phyloP scores from a whole-genome alignment of 53 echinoderm and acorn worm genomes.

The Holothuria leucospilota region DNA sequence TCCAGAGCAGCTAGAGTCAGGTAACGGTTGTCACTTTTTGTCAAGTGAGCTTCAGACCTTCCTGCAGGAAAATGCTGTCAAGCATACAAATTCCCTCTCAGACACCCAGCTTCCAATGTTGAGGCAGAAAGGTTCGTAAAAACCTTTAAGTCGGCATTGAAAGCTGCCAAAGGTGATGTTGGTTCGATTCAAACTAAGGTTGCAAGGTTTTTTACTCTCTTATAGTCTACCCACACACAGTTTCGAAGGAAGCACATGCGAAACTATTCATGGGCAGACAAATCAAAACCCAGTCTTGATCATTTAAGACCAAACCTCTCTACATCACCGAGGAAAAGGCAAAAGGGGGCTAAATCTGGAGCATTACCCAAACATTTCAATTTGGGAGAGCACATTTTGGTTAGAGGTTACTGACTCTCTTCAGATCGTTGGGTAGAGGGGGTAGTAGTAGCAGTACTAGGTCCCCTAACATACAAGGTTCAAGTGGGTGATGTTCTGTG shows the following conservation, averaged over 20 bases:
- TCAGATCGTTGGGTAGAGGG: background rate
- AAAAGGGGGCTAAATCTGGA: background rate
- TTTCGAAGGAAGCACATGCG: slow-evolving; percentile 28
- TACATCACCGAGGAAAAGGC: background rate
- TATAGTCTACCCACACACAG: slow-evolving; percentile 3
- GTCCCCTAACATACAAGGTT: slow-evolving; percentile 1
- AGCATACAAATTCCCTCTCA: slow-evolving; percentile 7
- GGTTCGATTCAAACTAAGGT: slow-evolving; percentile 38
- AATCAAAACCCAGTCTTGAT: background rate
- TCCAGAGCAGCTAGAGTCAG: too few relatives aligned
- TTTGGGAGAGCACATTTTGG: background rate
- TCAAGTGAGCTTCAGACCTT: slow-evolving; percentile 8
- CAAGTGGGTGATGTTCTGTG: background rate
- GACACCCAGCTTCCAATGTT: slow-evolving; percentile 33
- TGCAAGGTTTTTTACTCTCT: slow-evolving; percentile 19
- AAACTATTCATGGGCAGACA: slow-evolving; percentile 12
- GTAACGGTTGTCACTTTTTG: background rate
- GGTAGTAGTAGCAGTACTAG: background rate
- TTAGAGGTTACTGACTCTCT: background rate
- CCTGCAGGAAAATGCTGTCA: slow-evolving; percentile 3
- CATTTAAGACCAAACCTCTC: background rate
- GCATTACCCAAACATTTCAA: background rate
- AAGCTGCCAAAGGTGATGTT: slow-evolving; percentile 8
- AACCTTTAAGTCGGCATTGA: slow-evolving; percentile 7
- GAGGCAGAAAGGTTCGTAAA: slow-evolving; percentile 41